These are phyloP conservation scores for Laterallus jamaicensis DNA, from an alignment of 2,113 vertebrate species.

Conservation along the genomic window DNA sequence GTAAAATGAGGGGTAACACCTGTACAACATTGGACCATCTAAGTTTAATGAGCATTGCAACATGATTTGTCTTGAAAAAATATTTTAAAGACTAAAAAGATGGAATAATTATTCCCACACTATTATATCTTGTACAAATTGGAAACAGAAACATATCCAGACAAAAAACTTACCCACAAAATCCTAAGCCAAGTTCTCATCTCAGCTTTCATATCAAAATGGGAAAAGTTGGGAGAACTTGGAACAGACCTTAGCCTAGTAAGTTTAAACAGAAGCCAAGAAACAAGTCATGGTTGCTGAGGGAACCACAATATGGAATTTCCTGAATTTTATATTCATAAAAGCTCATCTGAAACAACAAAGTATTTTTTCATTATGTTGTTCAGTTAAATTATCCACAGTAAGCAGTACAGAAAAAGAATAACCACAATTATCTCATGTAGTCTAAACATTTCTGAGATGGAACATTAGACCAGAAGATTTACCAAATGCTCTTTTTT, in stretches of 20 bases:
- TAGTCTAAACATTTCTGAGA: neutral
- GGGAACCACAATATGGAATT: neutral
- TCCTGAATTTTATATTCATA: neutral
- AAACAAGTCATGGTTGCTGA: conserved; percentile 14
- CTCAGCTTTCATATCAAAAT: neutral
- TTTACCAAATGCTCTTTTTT: neutral
- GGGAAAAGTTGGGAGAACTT: conserved; percentile 21
- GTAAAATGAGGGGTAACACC: neutral
- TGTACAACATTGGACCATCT: fast-evolving
- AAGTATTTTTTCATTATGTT: neutral
- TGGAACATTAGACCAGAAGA: neutral
- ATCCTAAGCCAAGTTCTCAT: conserved; percentile 25
- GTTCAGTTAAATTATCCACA: neutral
- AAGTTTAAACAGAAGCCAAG: conserved; percentile 3
- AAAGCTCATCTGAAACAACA: neutral
- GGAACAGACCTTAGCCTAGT: conserved; percentile 9
- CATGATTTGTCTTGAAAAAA: neutral
- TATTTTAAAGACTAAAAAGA: neutral
- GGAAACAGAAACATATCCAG: neutral
- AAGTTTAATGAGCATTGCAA: neutral
- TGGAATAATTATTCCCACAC: neutral
- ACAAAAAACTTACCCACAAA: neutral
- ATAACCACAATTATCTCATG: neutral
- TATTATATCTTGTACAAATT: neutral
- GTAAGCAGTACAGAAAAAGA: neutral